Evolutionary conservation across 2,888 invertebrate genomes (phyloP).

Genomic region (Formica aserva): DNA sequence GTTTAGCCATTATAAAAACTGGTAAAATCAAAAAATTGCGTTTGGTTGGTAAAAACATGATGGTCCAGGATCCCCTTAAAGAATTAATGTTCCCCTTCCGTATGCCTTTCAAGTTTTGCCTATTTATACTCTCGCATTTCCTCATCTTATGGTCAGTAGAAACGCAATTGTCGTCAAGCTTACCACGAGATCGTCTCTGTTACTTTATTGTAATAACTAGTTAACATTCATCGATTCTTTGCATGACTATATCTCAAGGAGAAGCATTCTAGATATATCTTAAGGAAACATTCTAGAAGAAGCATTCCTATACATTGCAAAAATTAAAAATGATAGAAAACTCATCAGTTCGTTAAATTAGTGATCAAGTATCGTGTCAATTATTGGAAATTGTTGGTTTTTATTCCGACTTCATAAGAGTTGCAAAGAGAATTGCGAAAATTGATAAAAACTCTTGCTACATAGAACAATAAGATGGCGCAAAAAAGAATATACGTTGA

Average conservation of each 20-base stretch:
- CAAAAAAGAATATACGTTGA: conserved; percentile 59
- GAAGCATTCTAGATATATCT: background rate
- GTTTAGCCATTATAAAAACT: too few species aligned
- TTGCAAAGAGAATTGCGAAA: background rate
- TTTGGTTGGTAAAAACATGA: too few species aligned
- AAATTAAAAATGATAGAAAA: background rate
- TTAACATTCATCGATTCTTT: background rate
- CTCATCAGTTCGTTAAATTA: background rate
- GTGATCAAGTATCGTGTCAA: background rate
- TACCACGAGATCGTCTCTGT: background rate
- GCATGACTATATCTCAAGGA: background rate
- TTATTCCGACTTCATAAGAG: background rate
- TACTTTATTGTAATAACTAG: background rate
- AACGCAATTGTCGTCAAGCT: background rate
- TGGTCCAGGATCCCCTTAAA: background rate
- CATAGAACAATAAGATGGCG: conserved; percentile 52
- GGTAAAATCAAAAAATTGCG: too few species aligned
- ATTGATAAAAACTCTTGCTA: background rate
- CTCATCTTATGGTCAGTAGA: conserved; percentile 1
- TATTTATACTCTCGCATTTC: background rate
- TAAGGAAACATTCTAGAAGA: background rate
- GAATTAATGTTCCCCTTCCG: background rate
- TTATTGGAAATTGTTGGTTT: background rate
- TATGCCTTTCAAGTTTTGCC: background rate
- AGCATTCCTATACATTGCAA: background rate